phyloP scores from a whole-genome alignment of 2,888 invertebrate genomes.

The Morpho achilles region DNA sequence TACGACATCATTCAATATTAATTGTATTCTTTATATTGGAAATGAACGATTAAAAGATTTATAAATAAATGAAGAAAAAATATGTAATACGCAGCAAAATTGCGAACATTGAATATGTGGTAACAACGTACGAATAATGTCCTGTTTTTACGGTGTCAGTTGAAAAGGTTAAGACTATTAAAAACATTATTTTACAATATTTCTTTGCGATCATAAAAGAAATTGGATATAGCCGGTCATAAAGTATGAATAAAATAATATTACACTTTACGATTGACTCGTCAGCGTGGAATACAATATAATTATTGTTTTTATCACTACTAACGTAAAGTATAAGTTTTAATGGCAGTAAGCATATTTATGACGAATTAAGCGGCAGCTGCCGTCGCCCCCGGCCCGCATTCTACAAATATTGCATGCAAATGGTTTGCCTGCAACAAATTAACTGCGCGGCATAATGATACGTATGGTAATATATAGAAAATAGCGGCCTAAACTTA shows the following conservation, averaged over 20 bases:
- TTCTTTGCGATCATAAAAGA: constrained; percentile 12
- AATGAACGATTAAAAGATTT: too few relatives aligned
- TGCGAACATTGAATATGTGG: neutral
- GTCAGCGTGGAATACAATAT: constrained; percentile 6
- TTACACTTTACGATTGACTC: constrained; percentile 10
- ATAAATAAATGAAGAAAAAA: too few relatives aligned
- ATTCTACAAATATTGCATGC: constrained; percentile 19
- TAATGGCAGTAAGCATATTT: constrained; percentile 13
- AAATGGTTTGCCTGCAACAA: constrained; percentile 19
- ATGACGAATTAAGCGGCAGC: constrained; percentile 30
- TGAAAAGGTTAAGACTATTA: constrained; percentile 9
- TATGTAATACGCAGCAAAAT: too few relatives aligned
- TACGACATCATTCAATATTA: too few relatives aligned
- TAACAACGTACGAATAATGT: constrained; percentile 3
- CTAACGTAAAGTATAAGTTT: constrained; percentile 8
- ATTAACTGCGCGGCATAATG: constrained; percentile 17
- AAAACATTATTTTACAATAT: constrained; percentile 12
- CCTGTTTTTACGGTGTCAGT: constrained; percentile 6
- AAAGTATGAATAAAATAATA: constrained; percentile 11
- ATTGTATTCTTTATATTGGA: too few relatives aligned
- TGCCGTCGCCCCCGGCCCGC: constrained; percentile 23
- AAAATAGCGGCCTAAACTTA: constrained; percentile 22
- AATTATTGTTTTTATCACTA: constrained; percentile 10
- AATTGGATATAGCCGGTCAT: constrained; percentile 9
- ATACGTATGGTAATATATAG: neutral